Percentiles rank a stretch among this genome's conserved stretches.
phyloP scores from a whole-genome alignment of 2,888 invertebrate species.

The Taenaris catops region DNA sequence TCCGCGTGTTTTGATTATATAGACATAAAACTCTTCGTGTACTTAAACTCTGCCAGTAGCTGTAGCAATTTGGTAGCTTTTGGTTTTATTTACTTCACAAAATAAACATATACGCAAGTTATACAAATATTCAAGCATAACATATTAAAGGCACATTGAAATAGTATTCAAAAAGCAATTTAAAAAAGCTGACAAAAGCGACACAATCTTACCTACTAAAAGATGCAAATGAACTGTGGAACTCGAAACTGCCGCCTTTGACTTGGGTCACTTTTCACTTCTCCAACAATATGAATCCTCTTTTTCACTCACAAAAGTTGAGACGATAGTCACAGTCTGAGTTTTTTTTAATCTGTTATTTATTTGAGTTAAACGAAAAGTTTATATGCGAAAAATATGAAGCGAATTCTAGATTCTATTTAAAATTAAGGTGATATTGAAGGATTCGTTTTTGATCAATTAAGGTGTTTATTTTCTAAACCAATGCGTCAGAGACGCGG shows the following conservation, averaged over 20 bases:
- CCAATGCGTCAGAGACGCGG: constrained; percentile 43
- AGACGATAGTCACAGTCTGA: constrained; percentile 15
- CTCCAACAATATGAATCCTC: constrained; percentile 61
- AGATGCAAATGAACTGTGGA: constrained; percentile 61
- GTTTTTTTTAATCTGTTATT: constrained; percentile 16
- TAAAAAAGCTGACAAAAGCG: constrained; percentile 54
- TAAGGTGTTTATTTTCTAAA: constrained; percentile 39
- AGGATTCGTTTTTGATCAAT: constrained; percentile 32
- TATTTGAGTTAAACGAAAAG: constrained; percentile 11
- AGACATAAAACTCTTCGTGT: too few species aligned
- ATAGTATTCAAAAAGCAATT: too few species aligned
- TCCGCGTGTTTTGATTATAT: too few species aligned
- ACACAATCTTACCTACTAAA: constrained; percentile 63
- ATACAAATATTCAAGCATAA: too few species aligned
- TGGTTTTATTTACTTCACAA: too few species aligned
- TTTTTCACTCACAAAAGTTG: constrained; percentile 31
- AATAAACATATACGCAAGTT: too few species aligned
- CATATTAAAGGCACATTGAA: too few species aligned
- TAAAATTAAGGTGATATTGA: constrained; percentile 7
- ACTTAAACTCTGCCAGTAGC: too few species aligned
- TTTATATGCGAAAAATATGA: neutral
- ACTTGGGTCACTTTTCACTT: constrained; percentile 48
- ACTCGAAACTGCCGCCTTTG: constrained; percentile 41
- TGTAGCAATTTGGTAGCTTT: too few species aligned
- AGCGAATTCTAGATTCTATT: constrained; percentile 5